Conservation (phyloP, 2,797 vertebrate species). For the Natrix natrix region DNA sequence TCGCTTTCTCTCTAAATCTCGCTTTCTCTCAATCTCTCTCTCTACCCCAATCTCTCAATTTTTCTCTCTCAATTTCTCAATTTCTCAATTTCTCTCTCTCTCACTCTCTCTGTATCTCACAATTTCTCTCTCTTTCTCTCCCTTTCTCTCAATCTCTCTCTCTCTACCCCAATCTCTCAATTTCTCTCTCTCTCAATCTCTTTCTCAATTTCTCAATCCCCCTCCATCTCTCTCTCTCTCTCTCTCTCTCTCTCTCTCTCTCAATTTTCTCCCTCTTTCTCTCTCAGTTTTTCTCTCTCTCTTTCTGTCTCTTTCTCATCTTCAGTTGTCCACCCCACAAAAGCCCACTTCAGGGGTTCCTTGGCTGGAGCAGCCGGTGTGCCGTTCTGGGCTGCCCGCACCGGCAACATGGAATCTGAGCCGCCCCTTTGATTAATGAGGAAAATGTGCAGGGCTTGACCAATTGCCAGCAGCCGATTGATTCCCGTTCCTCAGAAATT, state of each 20-base stretch:
- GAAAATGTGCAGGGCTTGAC: constrained; percentile 79
- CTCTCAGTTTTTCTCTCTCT: fast-evolving
- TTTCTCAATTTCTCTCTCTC: not conserved
- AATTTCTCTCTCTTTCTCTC: not conserved
- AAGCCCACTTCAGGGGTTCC: not conserved
- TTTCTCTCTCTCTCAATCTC: too few relatives aligned
- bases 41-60: not conserved
- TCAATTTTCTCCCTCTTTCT: not conserved
- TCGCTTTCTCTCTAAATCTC: too few relatives aligned
- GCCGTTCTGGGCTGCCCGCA: constrained; percentile 36
- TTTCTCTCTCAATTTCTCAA: not conserved
- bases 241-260: too few relatives aligned
- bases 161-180: too few relatives aligned
- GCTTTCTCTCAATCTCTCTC: too few relatives aligned
- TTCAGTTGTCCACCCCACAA: not conserved
- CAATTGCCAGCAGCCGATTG: constrained; percentile 74
- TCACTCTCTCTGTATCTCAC: not conserved
- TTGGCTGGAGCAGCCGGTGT: constrained; percentile 11
- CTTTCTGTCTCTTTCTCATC: not conserved
- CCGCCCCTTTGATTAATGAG: constrained; percentile 72
- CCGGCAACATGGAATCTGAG: constrained; percentile 66
- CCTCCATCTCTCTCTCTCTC: too few relatives aligned
- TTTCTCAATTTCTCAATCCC: too few relatives aligned
- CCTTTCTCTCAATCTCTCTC: too few relatives aligned
- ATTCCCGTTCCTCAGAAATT: constrained; percentile 75